These are phyloP conservation scores for Petroica traversi DNA, from an alignment of 2,113 vertebrate species.

Conservation along the genomic window DNA sequence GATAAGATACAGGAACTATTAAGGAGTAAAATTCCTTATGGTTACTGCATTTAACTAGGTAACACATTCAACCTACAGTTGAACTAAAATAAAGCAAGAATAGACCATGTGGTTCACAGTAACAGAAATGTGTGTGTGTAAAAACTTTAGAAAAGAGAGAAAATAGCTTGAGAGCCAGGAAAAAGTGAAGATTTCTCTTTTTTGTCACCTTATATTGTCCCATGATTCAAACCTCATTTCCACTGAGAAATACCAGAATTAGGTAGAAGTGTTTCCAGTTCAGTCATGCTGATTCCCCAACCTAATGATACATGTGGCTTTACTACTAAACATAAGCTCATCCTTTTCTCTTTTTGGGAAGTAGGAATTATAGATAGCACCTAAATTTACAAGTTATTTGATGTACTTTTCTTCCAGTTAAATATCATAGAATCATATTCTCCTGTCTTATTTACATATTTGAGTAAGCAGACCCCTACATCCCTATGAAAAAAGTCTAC, in stretches of 20 bases:
- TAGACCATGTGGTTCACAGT: neutral
- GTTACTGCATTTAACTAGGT: neutral
- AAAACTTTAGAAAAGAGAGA: neutral
- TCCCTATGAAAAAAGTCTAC: neutral
- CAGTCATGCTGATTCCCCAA: neutral
- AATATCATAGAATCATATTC: neutral
- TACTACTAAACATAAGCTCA: neutral
- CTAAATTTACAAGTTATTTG: neutral
- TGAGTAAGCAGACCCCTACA: neutral
- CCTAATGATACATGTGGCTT: neutral
- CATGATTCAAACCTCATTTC: neutral
- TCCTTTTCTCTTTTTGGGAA: neutral
- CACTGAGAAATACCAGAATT: constrained; percentile 35
- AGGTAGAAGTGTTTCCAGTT: neutral
- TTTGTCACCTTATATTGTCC: neutral
- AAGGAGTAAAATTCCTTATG: neutral
- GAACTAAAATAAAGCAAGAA: neutral
- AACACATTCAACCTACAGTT: neutral
- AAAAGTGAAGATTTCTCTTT: neutral
- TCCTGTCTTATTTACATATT: neutral
- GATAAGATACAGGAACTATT: neutral
- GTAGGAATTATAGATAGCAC: neutral
- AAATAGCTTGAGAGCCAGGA: neutral
- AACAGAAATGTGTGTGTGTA: neutral
- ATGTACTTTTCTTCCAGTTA: neutral